Conservation (phyloP, 2,113 vertebrate genomes). For the Pseudorectes ferrugineus region DNA sequence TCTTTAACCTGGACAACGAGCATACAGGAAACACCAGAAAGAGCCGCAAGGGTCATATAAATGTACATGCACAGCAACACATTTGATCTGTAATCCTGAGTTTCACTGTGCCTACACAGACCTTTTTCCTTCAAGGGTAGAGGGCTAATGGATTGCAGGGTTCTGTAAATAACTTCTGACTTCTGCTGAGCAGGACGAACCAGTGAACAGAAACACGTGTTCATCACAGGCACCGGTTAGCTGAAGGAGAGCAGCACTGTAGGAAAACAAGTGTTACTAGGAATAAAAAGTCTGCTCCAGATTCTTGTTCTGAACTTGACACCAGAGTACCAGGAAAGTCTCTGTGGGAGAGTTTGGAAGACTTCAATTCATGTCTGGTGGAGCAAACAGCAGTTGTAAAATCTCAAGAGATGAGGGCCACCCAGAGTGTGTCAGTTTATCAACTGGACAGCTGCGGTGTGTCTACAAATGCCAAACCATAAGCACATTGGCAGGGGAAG, state of each 20-base stretch:
- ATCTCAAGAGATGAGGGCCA: conserved; percentile 65
- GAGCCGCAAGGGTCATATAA: neutral
- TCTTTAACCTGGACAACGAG: neutral
- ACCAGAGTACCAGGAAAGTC: conserved; percentile 41
- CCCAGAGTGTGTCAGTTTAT: conserved; percentile 69
- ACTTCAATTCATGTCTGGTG: conserved; percentile 22
- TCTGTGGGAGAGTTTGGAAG: conserved; percentile 60
- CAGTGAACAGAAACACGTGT: neutral
- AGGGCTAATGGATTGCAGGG: neutral
- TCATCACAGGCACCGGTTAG: neutral
- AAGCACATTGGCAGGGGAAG: conserved; percentile 61
- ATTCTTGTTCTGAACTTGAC: conserved; percentile 40
- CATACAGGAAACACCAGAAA: neutral
- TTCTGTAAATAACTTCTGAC: neutral
- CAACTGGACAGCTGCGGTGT: conserved; percentile 63
- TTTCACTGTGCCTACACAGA: neutral
- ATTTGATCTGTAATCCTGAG: neutral
- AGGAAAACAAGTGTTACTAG: conserved; percentile 20
- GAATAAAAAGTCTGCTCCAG: neutral
- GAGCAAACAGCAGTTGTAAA: conserved; percentile 63
- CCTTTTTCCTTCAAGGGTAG: neutral
- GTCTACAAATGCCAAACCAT: conserved; percentile 69
- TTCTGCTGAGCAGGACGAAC: neutral
- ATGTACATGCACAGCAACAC: neutral
- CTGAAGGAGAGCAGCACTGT: neutral